Conservation (phyloP, 2,888 invertebrate species). For the Temnothorax unifasciatus region DNA sequence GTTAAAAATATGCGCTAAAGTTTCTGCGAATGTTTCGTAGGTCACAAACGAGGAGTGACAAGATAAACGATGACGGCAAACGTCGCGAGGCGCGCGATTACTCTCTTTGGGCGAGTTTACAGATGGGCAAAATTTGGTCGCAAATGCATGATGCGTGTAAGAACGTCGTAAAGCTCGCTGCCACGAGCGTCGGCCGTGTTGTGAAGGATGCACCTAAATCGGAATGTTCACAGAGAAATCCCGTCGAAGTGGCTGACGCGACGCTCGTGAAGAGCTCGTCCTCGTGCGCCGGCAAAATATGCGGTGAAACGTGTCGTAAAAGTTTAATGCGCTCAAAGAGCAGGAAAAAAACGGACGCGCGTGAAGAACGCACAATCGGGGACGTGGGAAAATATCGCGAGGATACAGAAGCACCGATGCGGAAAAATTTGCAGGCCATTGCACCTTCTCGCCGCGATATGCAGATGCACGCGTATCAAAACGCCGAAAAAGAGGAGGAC, state of each 20-base stretch:
- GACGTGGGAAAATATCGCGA: constrained; percentile 2
- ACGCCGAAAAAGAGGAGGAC: neutral
- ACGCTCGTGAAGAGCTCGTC: constrained; percentile 23
- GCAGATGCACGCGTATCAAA: constrained; percentile 3
- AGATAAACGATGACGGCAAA: constrained; percentile 27
- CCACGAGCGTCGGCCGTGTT: constrained; percentile 50
- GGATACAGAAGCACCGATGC: neutral
- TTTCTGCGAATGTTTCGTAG: constrained; percentile 42
- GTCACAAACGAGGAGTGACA: constrained; percentile 45
- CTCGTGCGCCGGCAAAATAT: constrained; percentile 28
- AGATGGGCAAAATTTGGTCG: constrained; percentile 61
- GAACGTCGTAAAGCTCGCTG: constrained; percentile 55
- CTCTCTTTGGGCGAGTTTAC: constrained; percentile 59
- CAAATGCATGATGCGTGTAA: constrained; percentile 65
- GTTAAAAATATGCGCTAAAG: constrained; percentile 1
- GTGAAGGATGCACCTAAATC: constrained; percentile 57
- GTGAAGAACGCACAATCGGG: constrained; percentile 17
- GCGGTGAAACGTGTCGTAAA: constrained; percentile 36
- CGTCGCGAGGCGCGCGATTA: constrained; percentile 51
- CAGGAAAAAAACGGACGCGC: neutral
- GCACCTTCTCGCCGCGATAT: neutral
- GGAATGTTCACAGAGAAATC: constrained; percentile 42
- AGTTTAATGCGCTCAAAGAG: constrained; percentile 27
- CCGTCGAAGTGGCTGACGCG: constrained; percentile 38
- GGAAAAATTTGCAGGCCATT: neutral